Evolutionary conservation across 2,113 vertebrate genomes (phyloP).

Genomic region (Cynocephalus volans): DNA sequence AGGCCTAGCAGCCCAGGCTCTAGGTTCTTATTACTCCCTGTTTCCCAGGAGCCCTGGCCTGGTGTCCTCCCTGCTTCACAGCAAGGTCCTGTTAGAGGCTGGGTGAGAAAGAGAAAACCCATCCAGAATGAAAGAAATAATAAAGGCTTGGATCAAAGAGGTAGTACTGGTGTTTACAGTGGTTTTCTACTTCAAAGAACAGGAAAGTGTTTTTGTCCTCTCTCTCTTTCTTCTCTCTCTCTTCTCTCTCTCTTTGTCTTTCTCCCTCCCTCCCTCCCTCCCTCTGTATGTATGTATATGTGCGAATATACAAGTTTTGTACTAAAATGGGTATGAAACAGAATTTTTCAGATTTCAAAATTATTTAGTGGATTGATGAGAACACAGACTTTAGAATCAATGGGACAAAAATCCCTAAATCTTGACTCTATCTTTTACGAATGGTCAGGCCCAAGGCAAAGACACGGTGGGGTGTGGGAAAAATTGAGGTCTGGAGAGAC

Average conservation of each 20-base stretch:
- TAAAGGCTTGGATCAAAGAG: background rate
- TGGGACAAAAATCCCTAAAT: background rate
- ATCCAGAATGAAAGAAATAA: background rate
- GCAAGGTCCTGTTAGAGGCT: background rate
- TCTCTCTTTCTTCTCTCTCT: background rate
- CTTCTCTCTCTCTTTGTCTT: background rate
- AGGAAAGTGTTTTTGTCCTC: no score
- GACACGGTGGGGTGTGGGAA: no score
- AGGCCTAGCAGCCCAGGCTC: background rate
- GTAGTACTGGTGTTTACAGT: background rate
- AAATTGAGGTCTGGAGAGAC: background rate
- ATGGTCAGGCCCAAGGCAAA: background rate
- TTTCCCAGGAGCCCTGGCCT: background rate
- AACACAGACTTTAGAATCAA: background rate
- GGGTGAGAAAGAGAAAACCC: background rate
- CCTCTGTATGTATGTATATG: background rate
- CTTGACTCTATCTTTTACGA: background rate
- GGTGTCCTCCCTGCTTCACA: background rate
- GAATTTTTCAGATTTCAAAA: slow-evolving; percentile 27
- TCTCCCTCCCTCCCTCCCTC: background rate
- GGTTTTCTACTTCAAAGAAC: background rate
- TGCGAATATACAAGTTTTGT: background rate
- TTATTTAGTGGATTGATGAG: background rate
- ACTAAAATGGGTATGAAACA: background rate
- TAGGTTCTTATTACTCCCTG: background rate